Evolutionary conservation across 2,888 invertebrate species (phyloP).

Genomic region (Eumacrocentrus americanus): DNA sequence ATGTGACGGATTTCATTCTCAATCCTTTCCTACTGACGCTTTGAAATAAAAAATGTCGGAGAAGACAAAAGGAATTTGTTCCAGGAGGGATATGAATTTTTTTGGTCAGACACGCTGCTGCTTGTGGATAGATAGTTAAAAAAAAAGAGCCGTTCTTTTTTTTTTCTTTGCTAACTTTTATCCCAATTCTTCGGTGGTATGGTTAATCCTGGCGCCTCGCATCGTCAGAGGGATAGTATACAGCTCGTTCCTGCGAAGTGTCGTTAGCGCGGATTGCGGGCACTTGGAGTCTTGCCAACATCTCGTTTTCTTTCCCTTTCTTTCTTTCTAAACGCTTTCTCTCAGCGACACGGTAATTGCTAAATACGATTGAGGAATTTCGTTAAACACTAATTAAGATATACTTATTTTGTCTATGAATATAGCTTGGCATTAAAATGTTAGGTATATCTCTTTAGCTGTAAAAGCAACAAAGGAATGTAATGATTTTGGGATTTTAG

Average conservation of each 20-base stretch:
- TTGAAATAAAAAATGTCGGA: too few species aligned
- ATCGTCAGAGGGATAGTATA: constrained; percentile 2
- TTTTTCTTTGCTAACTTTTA: background rate
- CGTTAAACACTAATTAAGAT: constrained; percentile 2
- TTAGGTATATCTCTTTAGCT: too few species aligned
- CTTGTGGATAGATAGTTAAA: background rate
- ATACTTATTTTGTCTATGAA: too few species aligned
- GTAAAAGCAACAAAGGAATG: too few species aligned
- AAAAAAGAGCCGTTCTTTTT: background rate
- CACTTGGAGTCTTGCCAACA: constrained; percentile 23
- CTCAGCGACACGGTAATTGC: constrained; percentile 21
- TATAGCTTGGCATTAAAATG: too few species aligned
- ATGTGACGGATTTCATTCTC: background rate
- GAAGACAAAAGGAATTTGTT: too few species aligned
- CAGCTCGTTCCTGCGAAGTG: constrained; percentile 18
- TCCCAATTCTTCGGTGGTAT: constrained; percentile 5
- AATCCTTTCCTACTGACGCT: too few species aligned
- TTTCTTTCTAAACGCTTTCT: constrained; percentile 21
- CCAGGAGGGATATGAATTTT: too few species aligned
- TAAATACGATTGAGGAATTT: constrained; percentile 19
- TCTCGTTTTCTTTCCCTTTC: background rate
- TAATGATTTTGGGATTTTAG: background rate
- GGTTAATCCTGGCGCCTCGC: constrained; percentile 17
- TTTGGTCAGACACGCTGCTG: background rate
- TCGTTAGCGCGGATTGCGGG: constrained; percentile 23